Conservation (phyloP, 92 coral and sea anemone genomes). For the Porites rus region DNA sequence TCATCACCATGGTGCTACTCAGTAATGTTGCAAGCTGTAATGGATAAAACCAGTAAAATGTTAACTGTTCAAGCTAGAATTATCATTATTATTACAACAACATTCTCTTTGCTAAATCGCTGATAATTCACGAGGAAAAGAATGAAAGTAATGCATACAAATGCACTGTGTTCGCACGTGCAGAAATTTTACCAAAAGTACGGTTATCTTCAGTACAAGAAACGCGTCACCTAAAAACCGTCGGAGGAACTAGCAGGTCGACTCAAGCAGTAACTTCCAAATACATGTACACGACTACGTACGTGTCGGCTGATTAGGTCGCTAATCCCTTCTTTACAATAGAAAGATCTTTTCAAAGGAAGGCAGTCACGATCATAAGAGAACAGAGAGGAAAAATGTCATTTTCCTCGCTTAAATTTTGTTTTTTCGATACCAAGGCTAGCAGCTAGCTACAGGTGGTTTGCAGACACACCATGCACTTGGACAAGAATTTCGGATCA, state of each 20-base stretch:
- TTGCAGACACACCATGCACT: too few relatives aligned
- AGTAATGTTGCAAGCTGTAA: neutral
- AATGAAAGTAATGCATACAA: too few relatives aligned
- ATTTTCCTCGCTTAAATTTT: neutral
- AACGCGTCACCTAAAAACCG: too few relatives aligned
- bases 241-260: too few relatives aligned
- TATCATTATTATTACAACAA: neutral
- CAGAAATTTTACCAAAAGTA: too few relatives aligned
- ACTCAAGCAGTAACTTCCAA: too few relatives aligned
- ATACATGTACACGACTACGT: neutral
- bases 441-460: neutral
- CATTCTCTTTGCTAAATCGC: too few relatives aligned
- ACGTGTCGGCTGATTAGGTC: neutral
- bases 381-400: neutral
- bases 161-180: too few relatives aligned
- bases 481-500: neutral
- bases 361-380: neutral
- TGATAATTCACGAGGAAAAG: too few relatives aligned
- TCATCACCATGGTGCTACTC: neutral
- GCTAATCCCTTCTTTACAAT: constrained; percentile 7
- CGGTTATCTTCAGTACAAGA: too few relatives aligned
- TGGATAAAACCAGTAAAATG: neutral
- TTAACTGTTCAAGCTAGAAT: neutral
- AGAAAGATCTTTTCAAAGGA: neutral
- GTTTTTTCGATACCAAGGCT: neutral